Conservation (phyloP, 2,113 vertebrate species). For the Hemichromis elongatus region DNA sequence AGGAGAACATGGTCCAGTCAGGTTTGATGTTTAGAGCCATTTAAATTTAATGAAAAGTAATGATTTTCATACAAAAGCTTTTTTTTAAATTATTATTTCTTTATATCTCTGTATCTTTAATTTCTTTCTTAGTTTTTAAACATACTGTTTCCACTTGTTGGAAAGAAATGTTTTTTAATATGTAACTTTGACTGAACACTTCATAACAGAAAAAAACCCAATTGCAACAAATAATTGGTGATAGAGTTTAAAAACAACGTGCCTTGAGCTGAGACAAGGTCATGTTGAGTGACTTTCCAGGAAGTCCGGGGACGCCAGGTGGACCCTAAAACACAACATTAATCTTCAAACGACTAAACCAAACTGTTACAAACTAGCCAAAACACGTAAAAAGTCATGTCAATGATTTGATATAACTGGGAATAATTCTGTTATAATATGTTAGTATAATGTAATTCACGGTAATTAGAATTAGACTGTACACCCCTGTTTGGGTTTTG, state of each 20-base stretch:
- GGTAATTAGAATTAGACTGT: not conserved
- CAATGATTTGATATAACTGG: not conserved
- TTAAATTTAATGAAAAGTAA: not conserved
- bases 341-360: not conserved
- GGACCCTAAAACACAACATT: slow-evolving; percentile 70
- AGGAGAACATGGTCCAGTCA: not conserved
- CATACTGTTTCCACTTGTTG: not conserved
- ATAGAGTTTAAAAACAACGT: not conserved
- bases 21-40: not conserved
- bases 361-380: not conserved
- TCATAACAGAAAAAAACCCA: not conserved
- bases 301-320: slow-evolving; percentile 76
- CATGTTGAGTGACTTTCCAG: slow-evolving; percentile 61
- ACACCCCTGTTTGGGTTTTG: not conserved
- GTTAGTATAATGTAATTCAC: not conserved
- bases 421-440: not conserved
- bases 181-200: not conserved
- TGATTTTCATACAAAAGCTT: not conserved
- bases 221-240: not conserved
- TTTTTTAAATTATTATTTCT: not conserved
- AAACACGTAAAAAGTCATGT: not conserved
- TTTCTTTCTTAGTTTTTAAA: not conserved
- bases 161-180: not conserved
- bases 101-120: not conserved
- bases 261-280: slow-evolving; percentile 77